Conservation (phyloP, 2,797 vertebrate species). For the Paedocypris micromegethes region DNA sequence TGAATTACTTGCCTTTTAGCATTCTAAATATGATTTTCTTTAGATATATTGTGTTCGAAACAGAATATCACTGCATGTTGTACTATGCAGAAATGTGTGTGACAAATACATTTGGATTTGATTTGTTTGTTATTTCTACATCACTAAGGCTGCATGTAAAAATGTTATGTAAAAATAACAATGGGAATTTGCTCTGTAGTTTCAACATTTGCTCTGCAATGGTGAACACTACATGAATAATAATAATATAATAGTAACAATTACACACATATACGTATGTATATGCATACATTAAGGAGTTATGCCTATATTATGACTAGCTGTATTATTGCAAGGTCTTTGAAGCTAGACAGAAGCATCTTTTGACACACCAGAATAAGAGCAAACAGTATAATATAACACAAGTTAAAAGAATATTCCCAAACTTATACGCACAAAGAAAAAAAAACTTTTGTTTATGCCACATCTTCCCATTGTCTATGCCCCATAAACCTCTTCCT, state of each 20-base stretch:
- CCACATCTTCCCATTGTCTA: conserved; percentile 24
- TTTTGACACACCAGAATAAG: conserved; percentile 28
- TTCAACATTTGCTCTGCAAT: not conserved
- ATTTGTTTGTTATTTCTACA: too few species aligned
- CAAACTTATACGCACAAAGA: conserved; percentile 34
- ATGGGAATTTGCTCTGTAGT: too few species aligned
- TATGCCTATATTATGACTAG: conserved; percentile 29
- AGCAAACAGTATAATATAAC: conserved; percentile 20
- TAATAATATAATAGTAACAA: not conserved
- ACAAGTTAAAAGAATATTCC: conserved; percentile 13
- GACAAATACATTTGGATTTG: too few species aligned
- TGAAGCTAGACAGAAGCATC: conserved; percentile 26
- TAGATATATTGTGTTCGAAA: too few species aligned
- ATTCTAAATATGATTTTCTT: too few species aligned
- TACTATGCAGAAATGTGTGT: too few species aligned
- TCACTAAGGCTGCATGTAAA: too few species aligned
- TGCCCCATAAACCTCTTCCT: conserved; percentile 24
- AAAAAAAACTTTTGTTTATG: conserved; percentile 34
- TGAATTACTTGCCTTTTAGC: too few species aligned
- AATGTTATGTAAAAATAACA: too few species aligned
- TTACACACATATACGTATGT: too few species aligned
- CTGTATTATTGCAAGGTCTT: conserved; percentile 22
- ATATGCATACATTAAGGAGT: conserved; percentile 10
- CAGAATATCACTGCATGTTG: too few species aligned
- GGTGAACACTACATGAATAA: conserved; percentile 12